phyloP scores from a whole-genome alignment of 1,140 invertebrate genomes.

The Diorhabda elongata region DNA sequence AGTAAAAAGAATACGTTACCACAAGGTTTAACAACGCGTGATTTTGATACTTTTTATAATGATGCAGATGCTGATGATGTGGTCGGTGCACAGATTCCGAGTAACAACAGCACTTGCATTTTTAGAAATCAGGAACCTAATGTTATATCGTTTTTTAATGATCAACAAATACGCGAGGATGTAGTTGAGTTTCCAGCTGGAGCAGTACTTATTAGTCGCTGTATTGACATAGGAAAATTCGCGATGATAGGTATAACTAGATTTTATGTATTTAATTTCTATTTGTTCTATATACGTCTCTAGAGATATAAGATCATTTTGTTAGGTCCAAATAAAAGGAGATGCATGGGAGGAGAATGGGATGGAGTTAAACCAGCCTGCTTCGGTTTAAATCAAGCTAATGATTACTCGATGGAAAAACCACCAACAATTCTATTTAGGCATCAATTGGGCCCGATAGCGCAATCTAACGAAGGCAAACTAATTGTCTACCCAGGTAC shows the following conservation, averaged over 20 bases:
- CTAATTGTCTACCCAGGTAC: conserved; percentile 80
- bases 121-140: conserved; percentile 73
- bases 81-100: conserved; percentile 23
- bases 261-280: neutral
- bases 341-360: conserved; percentile 73
- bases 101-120: conserved; percentile 68
- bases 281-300: conserved; percentile 1
- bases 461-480: conserved; percentile 80
- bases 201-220: conserved; percentile 65
- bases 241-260: conserved; percentile 50
- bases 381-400: conserved; percentile 76
- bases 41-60: neutral
- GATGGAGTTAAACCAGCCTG: conserved; percentile 72
- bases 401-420: conserved; percentile 83
- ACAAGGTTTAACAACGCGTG: no score
- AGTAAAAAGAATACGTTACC: neutral
- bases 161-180: conserved; percentile 70
- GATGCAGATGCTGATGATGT: conserved; percentile 49
- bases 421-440: conserved; percentile 80
- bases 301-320: no score
- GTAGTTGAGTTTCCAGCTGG: conserved; percentile 71
- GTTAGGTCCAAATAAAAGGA: conserved; percentile 52
- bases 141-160: conserved; percentile 74
- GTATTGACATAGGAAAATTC: conserved; percentile 70
- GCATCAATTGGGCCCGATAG: conserved; percentile 75